Evolutionary conservation across 2,797 vertebrate genomes (phyloP).

Genomic region (Chelmon rostratus): DNA sequence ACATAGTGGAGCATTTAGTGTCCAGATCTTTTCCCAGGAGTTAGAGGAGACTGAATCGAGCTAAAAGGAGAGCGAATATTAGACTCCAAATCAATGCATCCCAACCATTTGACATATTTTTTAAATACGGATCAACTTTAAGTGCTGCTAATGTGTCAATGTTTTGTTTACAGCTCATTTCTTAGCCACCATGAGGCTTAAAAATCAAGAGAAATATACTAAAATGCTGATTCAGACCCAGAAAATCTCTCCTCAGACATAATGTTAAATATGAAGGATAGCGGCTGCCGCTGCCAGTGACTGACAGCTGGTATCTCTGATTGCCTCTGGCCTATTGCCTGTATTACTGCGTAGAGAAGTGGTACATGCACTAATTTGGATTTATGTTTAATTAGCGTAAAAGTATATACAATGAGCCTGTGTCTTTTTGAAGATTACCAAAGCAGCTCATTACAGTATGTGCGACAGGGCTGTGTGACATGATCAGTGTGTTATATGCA

Average conservation of each 20-base stretch:
- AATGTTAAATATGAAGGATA: constrained; percentile 18
- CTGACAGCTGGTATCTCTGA: constrained; percentile 20
- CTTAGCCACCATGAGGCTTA: not conserved
- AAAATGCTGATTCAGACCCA: constrained; percentile 6
- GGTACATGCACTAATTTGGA: not conserved
- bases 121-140: too few relatives aligned
- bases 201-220: not conserved
- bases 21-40: not conserved
- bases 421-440: constrained; percentile 29
- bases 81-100: too few relatives aligned
- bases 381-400: constrained; percentile 46
- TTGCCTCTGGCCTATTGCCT: constrained; percentile 13
- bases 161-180: constrained; percentile 3
- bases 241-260: constrained; percentile 9
- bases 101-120: too few relatives aligned
- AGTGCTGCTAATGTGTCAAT: not conserved
- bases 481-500: constrained; percentile 16
- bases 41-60: not conserved
- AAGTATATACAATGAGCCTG: constrained; percentile 19
- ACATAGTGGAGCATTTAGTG: not conserved
- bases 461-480: constrained; percentile 4
- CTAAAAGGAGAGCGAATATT: too few relatives aligned
- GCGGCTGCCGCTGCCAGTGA: not conserved
- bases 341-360: constrained; percentile 13
- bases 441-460: constrained; percentile 36